Base-by-base conservation (phyloP, 2,888 invertebrate species). In the Eutolmus rufibarbis region DNA sequence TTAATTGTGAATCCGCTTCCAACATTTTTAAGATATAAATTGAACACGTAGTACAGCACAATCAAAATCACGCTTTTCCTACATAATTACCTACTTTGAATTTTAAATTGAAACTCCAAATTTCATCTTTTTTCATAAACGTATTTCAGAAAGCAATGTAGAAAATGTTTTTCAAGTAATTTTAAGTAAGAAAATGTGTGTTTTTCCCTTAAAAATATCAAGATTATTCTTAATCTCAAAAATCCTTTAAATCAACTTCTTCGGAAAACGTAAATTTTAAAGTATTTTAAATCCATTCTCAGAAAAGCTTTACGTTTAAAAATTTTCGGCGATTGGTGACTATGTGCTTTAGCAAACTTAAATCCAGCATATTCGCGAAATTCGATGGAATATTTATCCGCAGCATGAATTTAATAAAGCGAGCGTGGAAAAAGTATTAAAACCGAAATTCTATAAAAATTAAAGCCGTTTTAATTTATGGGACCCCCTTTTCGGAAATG, bases 401-500 rank as follows among this genome's bases (percentile, higher is more conserved):
- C 12, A 8, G 66, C 66, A 66, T 66, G 28, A 66, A 66, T 66
- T 66, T 66, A 66, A 66, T 28, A 66, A 66, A 66, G 28, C 66
- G 23, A 12, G 23, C 8, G 12, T 4, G 23, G 66, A 66, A 66
- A 66, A 66, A 66, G 66, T 28, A 57, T 66, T 66, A 66, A 66
- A 66, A 66, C 19, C 66, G 12, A 40, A 78, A 78, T 43, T 43
- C 78, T 23, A 40, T 37, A 78, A 78, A 34, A 78, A 78, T 78
- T 78, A 43, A 78, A 78, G 43, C 78, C 37, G 43, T 78, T 78
- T 78, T 78, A 78, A 78, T 78, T 78, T 78, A 78, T 40, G 46
- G 28, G 78, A 7, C 23, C 43, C 43, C 40, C 43, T 37, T 40
- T 37, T 40, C 12, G 23, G 23, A 43, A 19, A 37, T n/a, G 14